Conservation (phyloP, 2,113 vertebrate genomes). For the Ornithorhynchus anatinus region DNA sequence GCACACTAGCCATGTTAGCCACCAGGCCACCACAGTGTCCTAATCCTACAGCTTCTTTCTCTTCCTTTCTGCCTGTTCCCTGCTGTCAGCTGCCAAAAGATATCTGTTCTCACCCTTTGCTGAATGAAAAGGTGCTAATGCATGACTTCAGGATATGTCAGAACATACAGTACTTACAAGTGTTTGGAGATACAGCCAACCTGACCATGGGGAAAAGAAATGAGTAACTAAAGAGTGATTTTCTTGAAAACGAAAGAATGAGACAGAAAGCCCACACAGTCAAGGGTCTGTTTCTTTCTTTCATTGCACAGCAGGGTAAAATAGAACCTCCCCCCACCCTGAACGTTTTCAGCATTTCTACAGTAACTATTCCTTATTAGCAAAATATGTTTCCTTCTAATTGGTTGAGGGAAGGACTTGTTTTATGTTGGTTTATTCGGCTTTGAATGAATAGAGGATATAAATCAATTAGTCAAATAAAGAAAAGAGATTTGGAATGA, state of each 20-base stretch:
- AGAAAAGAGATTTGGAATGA: neutral
- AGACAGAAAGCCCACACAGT: constrained; percentile 14
- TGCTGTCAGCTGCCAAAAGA: constrained; percentile 85
- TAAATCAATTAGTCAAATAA: neutral
- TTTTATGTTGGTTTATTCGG: neutral
- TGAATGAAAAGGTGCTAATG: constrained; percentile 90
- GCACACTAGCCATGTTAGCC: constrained; percentile 75
- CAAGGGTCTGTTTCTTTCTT: constrained; percentile 31
- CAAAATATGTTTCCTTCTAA: constrained; percentile 26
- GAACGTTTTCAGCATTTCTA: constrained; percentile 8
- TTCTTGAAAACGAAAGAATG: constrained; percentile 48
- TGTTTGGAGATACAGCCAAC: constrained; percentile 78
- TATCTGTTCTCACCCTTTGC: constrained; percentile 92
- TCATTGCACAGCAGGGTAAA: neutral
- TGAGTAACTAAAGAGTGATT: constrained; percentile 61
- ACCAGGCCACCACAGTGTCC: constrained; percentile 74
- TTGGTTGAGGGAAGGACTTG: neutral
- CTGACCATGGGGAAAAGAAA: constrained; percentile 74
- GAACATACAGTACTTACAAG: constrained; percentile 86
- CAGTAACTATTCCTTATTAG: constrained; percentile 2
- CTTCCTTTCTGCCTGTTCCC: constrained; percentile 69
- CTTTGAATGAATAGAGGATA: constrained; percentile 1
- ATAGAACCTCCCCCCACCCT: constrained; percentile 13
- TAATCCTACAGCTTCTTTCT: constrained; percentile 68
- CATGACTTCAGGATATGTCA: constrained; percentile 92